Evolutionary conservation across 1,140 invertebrate genomes (phyloP), one percentile per base, ranked within the genome.

Genomic region (Octopus sinensis): DNA sequence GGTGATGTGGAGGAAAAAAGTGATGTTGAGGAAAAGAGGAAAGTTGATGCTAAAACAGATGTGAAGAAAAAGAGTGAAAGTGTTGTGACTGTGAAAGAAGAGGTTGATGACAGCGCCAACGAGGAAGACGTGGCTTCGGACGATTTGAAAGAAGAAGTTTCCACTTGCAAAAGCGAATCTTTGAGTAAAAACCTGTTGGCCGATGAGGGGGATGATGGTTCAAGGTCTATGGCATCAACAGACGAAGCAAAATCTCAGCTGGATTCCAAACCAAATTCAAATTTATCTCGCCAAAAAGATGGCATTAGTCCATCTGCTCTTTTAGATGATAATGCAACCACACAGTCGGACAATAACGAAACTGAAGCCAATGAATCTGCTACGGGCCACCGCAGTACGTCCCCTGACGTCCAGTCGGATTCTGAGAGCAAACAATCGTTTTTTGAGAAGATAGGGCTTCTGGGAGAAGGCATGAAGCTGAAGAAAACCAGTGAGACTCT

Each of bases 361-460:
- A 17, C 56, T 12, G 56, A 62, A 62, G 56, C 56, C 56, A 62
- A 62, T 62, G 17, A 73, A n/a, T 73, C 68, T n/a, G 68, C 17
- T 73, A 73, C 5, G 17, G 68, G 13, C 30, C 68, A 13, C 17
- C 68, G 68, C 13, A 73, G 68, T 73, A 23, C 9, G 30, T 12
- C 68, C 1, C 68, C 68, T 6, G 13, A 73, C 6, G 68, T 23
- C 68, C 68, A 73, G 1, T 73, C 68, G 0, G 68, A 73, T 23
- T 73, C 68, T 7, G 68, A 73, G 13, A 73, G 68, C 30, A 73
- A 73, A 17, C 68, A 73, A 73, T 73, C 68, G 17, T 73, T 73
- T 23, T 73, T 73, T 73, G 68, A 73, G 68, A 73, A 73, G 30
- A 73, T 73, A 13, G 68, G 68, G 30, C 68, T 73, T 73, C 68